These are phyloP conservation scores for Tuta absoluta DNA, from an alignment of 2,888 invertebrate species.

Conservation along the genomic window DNA sequence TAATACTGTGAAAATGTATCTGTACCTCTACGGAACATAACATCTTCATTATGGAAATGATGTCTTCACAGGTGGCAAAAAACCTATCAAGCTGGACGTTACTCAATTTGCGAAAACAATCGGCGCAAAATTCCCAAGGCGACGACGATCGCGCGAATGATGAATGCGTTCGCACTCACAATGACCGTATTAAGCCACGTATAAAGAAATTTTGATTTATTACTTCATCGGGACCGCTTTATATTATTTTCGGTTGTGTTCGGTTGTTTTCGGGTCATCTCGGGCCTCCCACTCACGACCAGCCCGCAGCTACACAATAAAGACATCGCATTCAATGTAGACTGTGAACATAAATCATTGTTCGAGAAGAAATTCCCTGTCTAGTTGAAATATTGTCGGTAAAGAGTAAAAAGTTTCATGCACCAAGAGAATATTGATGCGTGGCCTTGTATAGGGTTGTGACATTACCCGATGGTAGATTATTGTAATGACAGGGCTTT, in stretches of 20 bases:
- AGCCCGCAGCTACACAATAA: slow-evolving; percentile 71
- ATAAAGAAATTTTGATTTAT: slow-evolving; percentile 74
- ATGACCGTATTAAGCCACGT: slow-evolving; percentile 61
- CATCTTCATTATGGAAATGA: slow-evolving; percentile 14
- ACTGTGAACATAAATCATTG: slow-evolving; percentile 68
- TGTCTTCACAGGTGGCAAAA: slow-evolving; percentile 9
- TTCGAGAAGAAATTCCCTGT: slow-evolving; percentile 47
- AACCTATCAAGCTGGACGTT: slow-evolving; percentile 15
- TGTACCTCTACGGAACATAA: neutral
- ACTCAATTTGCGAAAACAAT: slow-evolving; percentile 34
- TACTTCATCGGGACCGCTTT: slow-evolving; percentile 66
- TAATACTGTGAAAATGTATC: no score
- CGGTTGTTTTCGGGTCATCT: slow-evolving; percentile 67
- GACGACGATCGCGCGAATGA: slow-evolving; percentile 43
- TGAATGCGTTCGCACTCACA: slow-evolving; percentile 56
- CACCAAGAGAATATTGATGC: slow-evolving; percentile 25
- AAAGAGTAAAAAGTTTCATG: slow-evolving; percentile 32
- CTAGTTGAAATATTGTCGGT: slow-evolving; percentile 61
- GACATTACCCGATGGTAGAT: slow-evolving; percentile 10
- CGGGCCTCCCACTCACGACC: slow-evolving; percentile 74
- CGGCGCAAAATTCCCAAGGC: slow-evolving; percentile 35
- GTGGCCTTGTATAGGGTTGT: slow-evolving; percentile 25
- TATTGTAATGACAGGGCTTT: slow-evolving; percentile 18
- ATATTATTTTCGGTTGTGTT: slow-evolving; percentile 54
- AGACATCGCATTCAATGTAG: slow-evolving; percentile 69